Evolutionary conservation across 2,113 vertebrate species (phyloP), one percentile per base, ranked within the genome.

Genomic region (Callospermophilus lateralis): DNA sequence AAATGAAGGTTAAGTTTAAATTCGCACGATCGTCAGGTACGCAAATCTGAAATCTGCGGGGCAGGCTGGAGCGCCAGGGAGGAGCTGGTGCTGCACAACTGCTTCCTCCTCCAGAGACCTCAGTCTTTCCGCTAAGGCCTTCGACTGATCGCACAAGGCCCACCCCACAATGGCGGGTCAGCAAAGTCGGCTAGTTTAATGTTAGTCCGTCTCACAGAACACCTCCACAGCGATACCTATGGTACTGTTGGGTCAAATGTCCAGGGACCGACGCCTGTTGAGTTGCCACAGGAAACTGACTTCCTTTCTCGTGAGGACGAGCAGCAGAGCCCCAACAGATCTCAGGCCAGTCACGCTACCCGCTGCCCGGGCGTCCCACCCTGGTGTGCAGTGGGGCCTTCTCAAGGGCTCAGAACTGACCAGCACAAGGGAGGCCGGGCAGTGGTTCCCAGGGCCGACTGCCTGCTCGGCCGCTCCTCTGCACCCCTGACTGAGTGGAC

Each of bases 261-360:
- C 13, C 28, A 39, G 58, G 42, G n/a, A 20, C 78, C 11, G 11
- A 0, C 1, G 26, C 22, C 61, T 28, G 10, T 10, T 26, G 30
- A n/a, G 51, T 10, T 78, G n/a, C 55, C 10, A 12, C 61, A 17
- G 22, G 22, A 87, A n/a, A 55, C 58, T 48, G 58, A 28, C 51
- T 8, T 22, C 58, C 32, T 19, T 83, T 58, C 26, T n/a, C 58
- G 45, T 22, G 17, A 24, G 76, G 24, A 24, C 37, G 61, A 78
- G 61, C 61, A 8, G 11, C 4, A 37, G 28, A 20, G 17, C 8
- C 3, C 9, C 45, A 28, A 8, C 5, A 12, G 15, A 11, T 17
- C 67, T 74, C 77, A 42, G 0, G 30, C 3, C 5, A 15, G n/a
- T 10, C 15, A 0, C 2, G 17, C 1, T 9, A 12, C 26, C 45